Evolutionary conservation across 2,113 vertebrate species (phyloP), one percentile per base, ranked within the genome.

Genomic region (Nothocercus julius): DNA sequence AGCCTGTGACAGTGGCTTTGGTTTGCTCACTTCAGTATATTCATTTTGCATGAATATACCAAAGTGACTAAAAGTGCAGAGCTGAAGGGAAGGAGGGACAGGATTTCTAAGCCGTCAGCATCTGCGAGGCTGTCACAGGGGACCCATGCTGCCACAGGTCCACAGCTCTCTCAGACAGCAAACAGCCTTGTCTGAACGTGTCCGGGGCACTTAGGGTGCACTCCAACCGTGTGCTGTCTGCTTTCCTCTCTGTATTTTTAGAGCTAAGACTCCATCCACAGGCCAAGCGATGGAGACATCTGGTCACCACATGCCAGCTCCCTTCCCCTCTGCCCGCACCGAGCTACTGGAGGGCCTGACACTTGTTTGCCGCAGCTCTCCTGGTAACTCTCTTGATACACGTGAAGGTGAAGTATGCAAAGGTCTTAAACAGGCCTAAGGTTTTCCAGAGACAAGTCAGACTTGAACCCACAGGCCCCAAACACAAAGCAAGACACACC

Each of bases 1-100:
- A 73, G 3, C 45, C 76, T 68, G 27, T 87, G 53, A 91, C 24
- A n/a, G 59, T 87, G 34, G 27, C 70, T 82, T 78, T 62, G 70
- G 76, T 82, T 87, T 85, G 79, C 91, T 95, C 94, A 49, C 49
- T 77, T 85, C 53, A 27, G 19, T 73, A 58, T 56, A 86, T 72
- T 93, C 42, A 47, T 89, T 92, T 85, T 85, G 44, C 47, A 62
- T 64, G 5, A 88, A 72, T 68, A 78, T 21, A 87, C 36, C 36
- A 36, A 36, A 89, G 89, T 42, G 8, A 68, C 67, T 84, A 45
- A 38, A 93, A 81, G 45, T 3, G 0, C 38, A 90, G 76, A 72
- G 76, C 45, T 67, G 49, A 16, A 85, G 68, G 44, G 22, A 51
- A 76, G 7, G 7, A 30, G 69, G 68, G 64, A 45, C 13, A 63